phyloP scores from a whole-genome alignment of 2,797 vertebrate genomes.

The Ctenopoma kingsleyae region DNA sequence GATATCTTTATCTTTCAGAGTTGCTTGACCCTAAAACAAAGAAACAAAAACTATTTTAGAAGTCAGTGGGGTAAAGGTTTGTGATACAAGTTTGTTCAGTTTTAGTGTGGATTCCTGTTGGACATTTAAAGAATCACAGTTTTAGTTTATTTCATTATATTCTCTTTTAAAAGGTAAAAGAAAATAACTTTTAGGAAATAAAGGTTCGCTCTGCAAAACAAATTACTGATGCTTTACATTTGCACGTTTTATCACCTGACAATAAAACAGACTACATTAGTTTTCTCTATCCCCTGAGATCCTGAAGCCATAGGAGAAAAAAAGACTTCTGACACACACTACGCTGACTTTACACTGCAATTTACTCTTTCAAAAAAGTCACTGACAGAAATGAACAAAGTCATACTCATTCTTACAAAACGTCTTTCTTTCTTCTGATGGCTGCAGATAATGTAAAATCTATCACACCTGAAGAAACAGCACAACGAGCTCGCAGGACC shows the following conservation, averaged over 20 bases:
- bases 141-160: too few relatives aligned
- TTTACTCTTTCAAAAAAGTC: not conserved
- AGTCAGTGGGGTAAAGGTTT: not conserved
- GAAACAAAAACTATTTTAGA: conserved; percentile 5
- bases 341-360: not conserved
- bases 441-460: not conserved
- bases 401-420: not conserved
- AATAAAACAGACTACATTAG: not conserved
- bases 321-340: not conserved
- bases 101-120: not conserved
- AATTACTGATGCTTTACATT: not conserved
- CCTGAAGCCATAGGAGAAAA: not conserved
- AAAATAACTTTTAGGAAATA: too few relatives aligned
- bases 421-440: too few relatives aligned
- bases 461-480: not conserved
- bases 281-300: not conserved
- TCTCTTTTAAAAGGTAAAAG: too few relatives aligned
- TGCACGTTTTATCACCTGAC: not conserved
- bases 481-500: not conserved
- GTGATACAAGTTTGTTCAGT: too few relatives aligned
- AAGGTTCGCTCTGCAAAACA: not conserved
- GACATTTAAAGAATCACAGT: not conserved
- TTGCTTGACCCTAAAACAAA: conserved; percentile 81
- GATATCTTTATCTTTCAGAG: conserved; percentile 91
- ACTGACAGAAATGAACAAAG: not conserved